Evolutionary conservation across 2,113 vertebrate genomes (phyloP), one percentile per base, ranked within the genome.

Genomic region (Zeus faber): DNA sequence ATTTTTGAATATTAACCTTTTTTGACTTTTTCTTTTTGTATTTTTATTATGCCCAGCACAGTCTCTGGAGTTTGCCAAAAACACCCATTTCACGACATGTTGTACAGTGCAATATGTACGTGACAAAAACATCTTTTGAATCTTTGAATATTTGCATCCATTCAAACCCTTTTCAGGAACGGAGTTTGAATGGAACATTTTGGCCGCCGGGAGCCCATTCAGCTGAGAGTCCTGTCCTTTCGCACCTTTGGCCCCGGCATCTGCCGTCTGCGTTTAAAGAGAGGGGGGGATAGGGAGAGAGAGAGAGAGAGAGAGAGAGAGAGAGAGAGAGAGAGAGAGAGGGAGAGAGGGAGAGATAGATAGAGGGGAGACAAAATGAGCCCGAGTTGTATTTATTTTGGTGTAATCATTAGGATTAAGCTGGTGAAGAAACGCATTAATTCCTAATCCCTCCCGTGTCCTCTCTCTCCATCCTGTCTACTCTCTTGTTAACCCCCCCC

Each of bases 401-500:
- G 88, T 89, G 84, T 87, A 74, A 92, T 94, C 89, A 91, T 92
- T 87, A 89, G 91, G 91, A 92, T 93, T 93, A 91, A 83, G 86
- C 82, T 62, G 80, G 79, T 58, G 87, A 90, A 88, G 90, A 89
- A 91, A 88, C 79, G 79, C 86, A 91, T 92, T 92, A 87, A 91
- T 91, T 89, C 86, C 87, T 93, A 93, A 94, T 93, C 91, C 90
- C 58, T 41, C 82, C 87, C 61, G 5, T 81, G 68, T 59, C 80
- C 67, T 56, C 57, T 71, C 74, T 60, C 80, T 72, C 72, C 63
- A 50, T 56, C 62, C 70, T 74, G 24, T 65, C 72, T 44, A 50
- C 65, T 87, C 82, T 70, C 85, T 88, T 84, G 84, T 83, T 74
- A 79, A 81, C 79, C 54, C 54, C 27, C 14, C 49, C 31, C 58